These are phyloP conservation scores for Xestoiulus laeticollis DNA, from an alignment of 2,888 invertebrate genomes.

Conservation along the genomic window DNA sequence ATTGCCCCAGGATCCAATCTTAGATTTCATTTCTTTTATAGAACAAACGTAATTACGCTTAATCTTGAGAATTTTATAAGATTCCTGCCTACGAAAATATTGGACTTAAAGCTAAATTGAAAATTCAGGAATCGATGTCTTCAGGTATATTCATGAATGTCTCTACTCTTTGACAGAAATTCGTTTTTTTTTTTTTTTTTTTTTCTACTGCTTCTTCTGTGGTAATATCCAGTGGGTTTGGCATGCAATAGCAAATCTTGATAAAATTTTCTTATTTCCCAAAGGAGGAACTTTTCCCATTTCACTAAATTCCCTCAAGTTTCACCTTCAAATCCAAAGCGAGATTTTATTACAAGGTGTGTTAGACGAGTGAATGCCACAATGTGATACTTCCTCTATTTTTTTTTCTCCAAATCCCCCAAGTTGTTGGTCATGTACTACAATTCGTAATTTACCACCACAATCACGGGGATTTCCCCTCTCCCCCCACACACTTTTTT, in stretches of 20 bases:
- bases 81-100: neutral
- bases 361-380: slow-evolving; percentile 12
- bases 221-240: neutral
- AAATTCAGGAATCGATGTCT: neutral
- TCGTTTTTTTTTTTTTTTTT: neutral
- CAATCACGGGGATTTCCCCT: neutral
- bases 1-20: neutral
- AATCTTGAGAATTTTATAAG: neutral
- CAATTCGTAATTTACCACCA: slow-evolving; percentile 19
- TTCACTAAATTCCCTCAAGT: slow-evolving; percentile 19
- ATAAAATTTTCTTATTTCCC: slow-evolving; percentile 48
- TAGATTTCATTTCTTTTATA: neutral
- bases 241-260: slow-evolving; percentile 34
- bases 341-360: slow-evolving; percentile 20
- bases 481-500: neutral
- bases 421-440: slow-evolving; percentile 20
- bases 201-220: neutral
- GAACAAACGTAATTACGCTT: neutral
- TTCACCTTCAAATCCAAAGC: neutral
- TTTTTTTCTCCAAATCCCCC: neutral
- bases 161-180: neutral
- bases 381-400: neutral
- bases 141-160: neutral
- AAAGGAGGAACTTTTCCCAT: slow-evolving; percentile 37
- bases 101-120: neutral